These are phyloP conservation scores for Esperia sulphurella DNA, from an alignment of 2,888 invertebrate genomes.

Conservation along the genomic window DNA sequence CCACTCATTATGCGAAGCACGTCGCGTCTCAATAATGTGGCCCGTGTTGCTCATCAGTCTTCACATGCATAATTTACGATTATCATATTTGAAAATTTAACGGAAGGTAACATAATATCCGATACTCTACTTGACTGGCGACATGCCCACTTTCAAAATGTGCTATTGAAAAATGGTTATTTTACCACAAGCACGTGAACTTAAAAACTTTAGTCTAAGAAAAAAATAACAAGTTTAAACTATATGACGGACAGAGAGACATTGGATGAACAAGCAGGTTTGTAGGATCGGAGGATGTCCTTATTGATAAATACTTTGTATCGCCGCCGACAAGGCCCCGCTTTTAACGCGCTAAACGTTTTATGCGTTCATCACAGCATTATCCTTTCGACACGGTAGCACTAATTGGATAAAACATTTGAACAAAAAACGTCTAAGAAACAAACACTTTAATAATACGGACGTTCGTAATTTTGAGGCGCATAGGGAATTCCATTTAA, in stretches of 20 bases:
- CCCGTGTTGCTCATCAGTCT: neutral
- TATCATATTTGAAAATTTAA: too few species aligned
- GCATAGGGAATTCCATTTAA: slow-evolving; percentile 76
- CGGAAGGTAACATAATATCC: too few species aligned
- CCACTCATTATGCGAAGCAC: slow-evolving; percentile 36
- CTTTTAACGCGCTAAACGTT: slow-evolving; percentile 69
- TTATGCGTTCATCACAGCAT: slow-evolving; percentile 68
- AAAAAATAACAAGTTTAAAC: neutral
- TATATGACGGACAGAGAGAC: neutral
- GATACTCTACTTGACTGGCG: too few species aligned
- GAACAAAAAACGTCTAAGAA: slow-evolving; percentile 69
- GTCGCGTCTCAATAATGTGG: slow-evolving; percentile 21
- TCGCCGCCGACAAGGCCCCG: slow-evolving; percentile 54
- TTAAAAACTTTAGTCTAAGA: neutral
- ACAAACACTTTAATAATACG: slow-evolving; percentile 75
- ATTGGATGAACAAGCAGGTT: neutral
- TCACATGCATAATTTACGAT: neutral
- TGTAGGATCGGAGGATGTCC: slow-evolving; percentile 7
- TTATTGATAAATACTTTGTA: slow-evolving; percentile 32
- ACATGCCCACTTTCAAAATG: neutral
- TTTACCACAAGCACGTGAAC: too few species aligned
- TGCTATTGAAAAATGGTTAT: too few species aligned
- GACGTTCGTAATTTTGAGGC: slow-evolving; percentile 65
- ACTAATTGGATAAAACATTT: slow-evolving; percentile 75
- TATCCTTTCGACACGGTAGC: slow-evolving; percentile 80